Conservation (phyloP, 2,797 vertebrate genomes). For the Chelmon rostratus region DNA sequence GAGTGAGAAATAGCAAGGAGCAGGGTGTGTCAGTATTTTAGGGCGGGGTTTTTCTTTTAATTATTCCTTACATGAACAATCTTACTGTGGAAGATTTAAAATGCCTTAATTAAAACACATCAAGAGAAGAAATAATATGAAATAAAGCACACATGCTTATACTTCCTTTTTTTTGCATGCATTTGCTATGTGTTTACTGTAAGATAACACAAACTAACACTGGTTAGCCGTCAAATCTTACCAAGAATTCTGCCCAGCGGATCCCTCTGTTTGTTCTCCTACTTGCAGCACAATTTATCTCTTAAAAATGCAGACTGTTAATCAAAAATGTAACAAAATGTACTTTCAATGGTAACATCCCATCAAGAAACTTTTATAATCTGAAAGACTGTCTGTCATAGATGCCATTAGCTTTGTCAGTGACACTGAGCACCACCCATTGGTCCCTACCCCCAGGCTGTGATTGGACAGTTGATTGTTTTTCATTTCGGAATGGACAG, state of each 20-base stretch:
- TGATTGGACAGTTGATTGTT: background rate
- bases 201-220: background rate
- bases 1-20: background rate
- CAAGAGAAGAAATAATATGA: background rate
- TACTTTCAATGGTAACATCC: background rate
- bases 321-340: background rate
- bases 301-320: background rate
- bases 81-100: background rate
- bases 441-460: background rate
- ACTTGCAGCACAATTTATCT: background rate
- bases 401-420: background rate
- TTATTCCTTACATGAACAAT: background rate
- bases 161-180: background rate
- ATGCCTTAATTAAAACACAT: background rate
- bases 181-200: constrained; percentile 1
- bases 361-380: background rate
- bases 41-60: background rate
- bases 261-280: background rate
- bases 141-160: background rate
- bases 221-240: background rate
- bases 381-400: background rate
- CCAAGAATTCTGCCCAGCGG: background rate
- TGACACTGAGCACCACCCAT: background rate
- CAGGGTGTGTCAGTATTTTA: background rate
- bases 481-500: background rate